Conservation (phyloP, 2,888 invertebrate species). For the Aporophyla lueneburgensis region DNA sequence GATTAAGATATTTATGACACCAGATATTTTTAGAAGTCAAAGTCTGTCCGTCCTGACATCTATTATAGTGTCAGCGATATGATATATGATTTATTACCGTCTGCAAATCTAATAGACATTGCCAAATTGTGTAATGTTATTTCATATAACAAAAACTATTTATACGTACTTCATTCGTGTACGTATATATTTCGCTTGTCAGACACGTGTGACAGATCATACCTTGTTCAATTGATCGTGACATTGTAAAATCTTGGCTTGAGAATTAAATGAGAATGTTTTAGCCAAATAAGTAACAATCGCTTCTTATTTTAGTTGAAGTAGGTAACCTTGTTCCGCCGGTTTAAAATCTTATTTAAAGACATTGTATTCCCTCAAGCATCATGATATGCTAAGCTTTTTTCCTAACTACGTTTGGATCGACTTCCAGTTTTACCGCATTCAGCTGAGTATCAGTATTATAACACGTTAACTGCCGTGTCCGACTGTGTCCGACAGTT, state of each 20-base stretch:
- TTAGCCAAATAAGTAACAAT: conserved; percentile 2
- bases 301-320: not conserved
- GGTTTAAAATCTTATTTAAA: not conserved
- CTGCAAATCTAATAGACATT: conserved; percentile 57
- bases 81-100: conserved; percentile 41
- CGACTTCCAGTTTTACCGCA: no score
- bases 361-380: no score
- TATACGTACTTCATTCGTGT: conserved; percentile 3
- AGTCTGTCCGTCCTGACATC: conserved; percentile 25
- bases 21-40: conserved; percentile 24
- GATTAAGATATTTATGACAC: not conserved
- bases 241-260: conserved; percentile 41
- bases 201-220: not conserved
- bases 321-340: not conserved
- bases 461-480: no score
- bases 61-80: conserved; percentile 67
- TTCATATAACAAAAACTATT: conserved; percentile 23
- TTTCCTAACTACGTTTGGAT: no score
- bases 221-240: conserved; percentile 24
- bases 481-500: no score
- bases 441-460: no score
- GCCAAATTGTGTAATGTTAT: conserved; percentile 59
- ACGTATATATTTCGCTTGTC: conserved; percentile 18
- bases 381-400: no score
- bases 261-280: not conserved